Conservation (phyloP, 35 echinoderm and acorn worm genomes). For the Apostichopus japonicus region DNA sequence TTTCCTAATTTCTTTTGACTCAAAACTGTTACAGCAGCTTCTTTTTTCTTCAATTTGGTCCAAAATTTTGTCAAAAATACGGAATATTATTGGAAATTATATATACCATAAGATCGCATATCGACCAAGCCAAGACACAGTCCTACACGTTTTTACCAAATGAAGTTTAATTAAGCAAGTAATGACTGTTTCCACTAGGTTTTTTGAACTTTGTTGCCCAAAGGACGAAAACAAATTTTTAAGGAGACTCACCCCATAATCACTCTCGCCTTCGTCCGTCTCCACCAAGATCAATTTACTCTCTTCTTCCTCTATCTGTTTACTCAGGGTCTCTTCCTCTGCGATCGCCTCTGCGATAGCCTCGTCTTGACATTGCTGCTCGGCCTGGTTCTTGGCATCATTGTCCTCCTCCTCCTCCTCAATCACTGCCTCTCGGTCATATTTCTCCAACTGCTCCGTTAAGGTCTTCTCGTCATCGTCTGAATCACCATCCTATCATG, state of each 20-base stretch:
- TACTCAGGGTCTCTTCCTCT: constrained; percentile 89
- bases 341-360: constrained; percentile 90
- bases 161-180: no score
- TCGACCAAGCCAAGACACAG: no score
- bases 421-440: constrained; percentile 65
- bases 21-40: no score
- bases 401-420: constrained; percentile 69
- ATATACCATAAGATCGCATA: no score
- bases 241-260: constrained; percentile 74
- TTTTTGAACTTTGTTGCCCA: no score
- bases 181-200: no score
- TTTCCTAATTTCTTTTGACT: no score
- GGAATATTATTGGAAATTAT: no score
- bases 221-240: no score
- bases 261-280: constrained; percentile 90
- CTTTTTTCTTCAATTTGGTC: no score
- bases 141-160: no score
- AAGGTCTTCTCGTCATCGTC: constrained; percentile 84
- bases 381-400: constrained; percentile 62
- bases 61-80: no score
- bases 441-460: constrained; percentile 74
- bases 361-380: constrained; percentile 83
- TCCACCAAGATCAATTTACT: constrained; percentile 88
- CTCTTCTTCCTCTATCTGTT: constrained; percentile 91
- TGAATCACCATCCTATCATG: constrained; percentile 3